phyloP scores from a whole-genome alignment of 92 coral and sea anemone genomes.

The Porites divaricata region DNA sequence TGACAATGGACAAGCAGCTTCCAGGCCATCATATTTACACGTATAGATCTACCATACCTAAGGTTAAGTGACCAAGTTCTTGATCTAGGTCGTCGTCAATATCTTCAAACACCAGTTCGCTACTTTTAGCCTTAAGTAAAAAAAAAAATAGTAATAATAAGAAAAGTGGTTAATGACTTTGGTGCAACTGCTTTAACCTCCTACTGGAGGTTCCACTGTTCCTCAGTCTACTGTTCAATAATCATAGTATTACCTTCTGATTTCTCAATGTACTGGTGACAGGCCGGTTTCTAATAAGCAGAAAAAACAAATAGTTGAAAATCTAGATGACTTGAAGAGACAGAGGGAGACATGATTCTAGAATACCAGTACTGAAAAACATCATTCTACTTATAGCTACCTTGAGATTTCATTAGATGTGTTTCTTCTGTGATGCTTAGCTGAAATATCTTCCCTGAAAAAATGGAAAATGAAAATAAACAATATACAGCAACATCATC shows the following conservation, averaged over 20 bases:
- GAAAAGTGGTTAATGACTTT: neutral
- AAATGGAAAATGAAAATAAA: neutral
- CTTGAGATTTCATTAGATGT: constrained; percentile 25
- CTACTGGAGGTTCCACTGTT: no score
- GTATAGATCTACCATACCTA: constrained; percentile 46
- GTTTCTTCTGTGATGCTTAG: neutral
- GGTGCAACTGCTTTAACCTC: no score
- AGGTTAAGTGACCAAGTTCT: constrained; percentile 75
- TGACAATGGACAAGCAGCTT: no score
- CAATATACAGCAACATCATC: neutral
- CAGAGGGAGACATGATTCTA: no score
- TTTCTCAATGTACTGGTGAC: constrained; percentile 2
- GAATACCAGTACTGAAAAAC: neutral
- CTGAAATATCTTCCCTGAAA: constrained; percentile 29
- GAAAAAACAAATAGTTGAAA: neutral
- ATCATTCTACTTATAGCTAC: neutral
- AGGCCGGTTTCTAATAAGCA: constrained; percentile 11
- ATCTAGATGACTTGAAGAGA: no score
- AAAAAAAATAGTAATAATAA: neutral
- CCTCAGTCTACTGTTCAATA: neutral
- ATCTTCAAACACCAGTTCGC: constrained; percentile 94
- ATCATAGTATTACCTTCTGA: constrained; percentile 22
- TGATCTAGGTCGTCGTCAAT: constrained; percentile 90
- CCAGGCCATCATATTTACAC: no score
- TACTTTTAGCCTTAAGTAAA: constrained; percentile 42